Evolutionary conservation across 2,797 vertebrate genomes (phyloP), one percentile per base, ranked within the genome.

Genomic region (Danio choprae): DNA sequence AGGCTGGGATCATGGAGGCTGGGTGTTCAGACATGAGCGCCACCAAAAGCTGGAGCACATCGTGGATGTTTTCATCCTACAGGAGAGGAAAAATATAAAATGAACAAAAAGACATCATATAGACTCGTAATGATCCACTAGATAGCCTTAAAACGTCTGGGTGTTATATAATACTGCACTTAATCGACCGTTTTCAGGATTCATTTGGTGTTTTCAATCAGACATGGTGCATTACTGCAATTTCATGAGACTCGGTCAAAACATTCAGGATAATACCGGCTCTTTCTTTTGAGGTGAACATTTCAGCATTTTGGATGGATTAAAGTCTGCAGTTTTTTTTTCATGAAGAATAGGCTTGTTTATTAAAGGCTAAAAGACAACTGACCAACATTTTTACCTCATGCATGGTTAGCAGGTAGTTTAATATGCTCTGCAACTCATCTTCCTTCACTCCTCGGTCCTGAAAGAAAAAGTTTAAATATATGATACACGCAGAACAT

Each of bases 1-100:
- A 99, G 2, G 98, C 98, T 48, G 98, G 98, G 88, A 99, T 99
- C 98, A 99, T 99, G 81, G 98, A 99, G 5, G 98, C 97, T 7
- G 98, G 98, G 75, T 99, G 98, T 86, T 99, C 98, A 9, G 98
- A 99, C 98, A 99, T 99, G 15, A 99, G 94, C 83, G 98, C 98
- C 87, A 99, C 98, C 71, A 99, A 86, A 86, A 99, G 91, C 91
- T 99, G 98, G 76, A 99, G 95, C 69, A 99, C 98, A 80, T 99
- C 98, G 76, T 99, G 98, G 87, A 99, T 98, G 87, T 99, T 99
- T 94, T 99, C 98, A 90, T 99, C 98, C 98, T 99, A 89, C n/a
- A 56, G 65, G 53, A 77, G 79, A 77, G 83, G 79, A 86, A 83
- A 83, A 69, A 29, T 55, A 62, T 41, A 44, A 60, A 29, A 62